Evolutionary conservation across 2,113 vertebrate species (phyloP).

Genomic region (Mesocricetus auratus): DNA sequence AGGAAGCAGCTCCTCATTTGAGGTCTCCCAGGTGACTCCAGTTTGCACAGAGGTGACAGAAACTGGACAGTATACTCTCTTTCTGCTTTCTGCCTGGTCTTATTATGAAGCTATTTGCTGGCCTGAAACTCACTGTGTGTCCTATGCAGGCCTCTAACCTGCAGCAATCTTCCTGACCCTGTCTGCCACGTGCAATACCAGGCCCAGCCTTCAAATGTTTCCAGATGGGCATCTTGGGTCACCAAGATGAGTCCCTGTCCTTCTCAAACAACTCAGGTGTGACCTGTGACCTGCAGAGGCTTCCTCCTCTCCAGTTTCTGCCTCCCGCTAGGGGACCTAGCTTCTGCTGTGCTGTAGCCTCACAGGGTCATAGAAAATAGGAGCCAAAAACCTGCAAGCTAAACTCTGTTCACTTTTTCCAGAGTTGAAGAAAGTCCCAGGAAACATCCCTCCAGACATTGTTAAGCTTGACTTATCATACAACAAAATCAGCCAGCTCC

Average conservation of each 20-base stretch:
- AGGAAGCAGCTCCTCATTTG: background rate
- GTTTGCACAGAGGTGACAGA: background rate
- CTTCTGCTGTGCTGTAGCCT: background rate
- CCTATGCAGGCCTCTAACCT: background rate
- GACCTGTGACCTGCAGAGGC: background rate
- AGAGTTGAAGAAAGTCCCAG: slow-evolving; percentile 94
- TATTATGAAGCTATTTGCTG: background rate
- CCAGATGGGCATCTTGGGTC: background rate
- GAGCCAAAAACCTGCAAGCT: background rate
- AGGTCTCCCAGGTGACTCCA: background rate
- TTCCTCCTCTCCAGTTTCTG: background rate
- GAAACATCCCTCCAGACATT: slow-evolving; percentile 93
- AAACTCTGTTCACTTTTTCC: slow-evolving; percentile 77
- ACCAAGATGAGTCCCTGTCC: background rate
- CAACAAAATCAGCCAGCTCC: slow-evolving; percentile 94
- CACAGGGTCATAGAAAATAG: background rate
- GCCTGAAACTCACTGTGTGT: background rate
- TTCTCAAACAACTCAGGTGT: background rate
- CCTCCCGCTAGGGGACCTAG: background rate
- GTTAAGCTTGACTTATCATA: slow-evolving; percentile 95
- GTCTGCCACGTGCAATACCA: background rate
- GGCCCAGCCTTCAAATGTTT: background rate
- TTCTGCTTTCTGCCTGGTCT: background rate
- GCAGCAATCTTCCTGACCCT: background rate
- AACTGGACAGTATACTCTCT: too few relatives aligned